These are phyloP conservation scores for Scolopax rusticola DNA, from an alignment of 2,797 vertebrate species.

Conservation along the genomic window DNA sequence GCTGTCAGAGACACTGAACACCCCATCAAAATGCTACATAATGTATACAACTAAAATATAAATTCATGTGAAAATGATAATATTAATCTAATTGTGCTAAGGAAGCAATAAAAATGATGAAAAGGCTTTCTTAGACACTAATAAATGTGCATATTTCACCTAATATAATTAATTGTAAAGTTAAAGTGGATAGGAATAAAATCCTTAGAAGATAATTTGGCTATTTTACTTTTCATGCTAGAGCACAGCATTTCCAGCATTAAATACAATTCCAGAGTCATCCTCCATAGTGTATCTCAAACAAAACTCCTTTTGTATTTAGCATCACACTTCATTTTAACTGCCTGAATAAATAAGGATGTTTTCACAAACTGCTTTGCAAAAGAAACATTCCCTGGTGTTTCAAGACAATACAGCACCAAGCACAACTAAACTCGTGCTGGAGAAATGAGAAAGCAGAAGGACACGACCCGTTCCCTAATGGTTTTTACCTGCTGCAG, in stretches of 20 bases:
- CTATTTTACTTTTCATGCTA: not conserved
- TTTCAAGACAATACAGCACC: not conserved
- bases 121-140: not conserved
- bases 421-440: not conserved
- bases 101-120: not conserved
- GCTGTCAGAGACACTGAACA: not conserved
- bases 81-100: not conserved
- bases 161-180: not conserved
- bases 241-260: not conserved
- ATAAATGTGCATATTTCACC: not conserved
- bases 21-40: not conserved
- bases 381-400: not conserved
- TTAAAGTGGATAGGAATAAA: not conserved
- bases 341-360: not conserved
- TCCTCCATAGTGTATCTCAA: not conserved
- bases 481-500: conserved; percentile 43
- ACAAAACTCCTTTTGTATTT: not conserved
- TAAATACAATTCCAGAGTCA: not conserved
- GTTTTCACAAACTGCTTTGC: not conserved
- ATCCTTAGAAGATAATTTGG: not conserved
- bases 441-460: conserved; percentile 45
- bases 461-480: not conserved
- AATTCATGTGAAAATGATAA: not conserved
- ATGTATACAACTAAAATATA: not conserved
- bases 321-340: not conserved